A percentile compares a stretch with the other conserved stretches of the same genome.
Evolutionary conservation across 2,797 vertebrate genomes (phyloP).

Genomic region (Oreochromis mossambicus): DNA sequence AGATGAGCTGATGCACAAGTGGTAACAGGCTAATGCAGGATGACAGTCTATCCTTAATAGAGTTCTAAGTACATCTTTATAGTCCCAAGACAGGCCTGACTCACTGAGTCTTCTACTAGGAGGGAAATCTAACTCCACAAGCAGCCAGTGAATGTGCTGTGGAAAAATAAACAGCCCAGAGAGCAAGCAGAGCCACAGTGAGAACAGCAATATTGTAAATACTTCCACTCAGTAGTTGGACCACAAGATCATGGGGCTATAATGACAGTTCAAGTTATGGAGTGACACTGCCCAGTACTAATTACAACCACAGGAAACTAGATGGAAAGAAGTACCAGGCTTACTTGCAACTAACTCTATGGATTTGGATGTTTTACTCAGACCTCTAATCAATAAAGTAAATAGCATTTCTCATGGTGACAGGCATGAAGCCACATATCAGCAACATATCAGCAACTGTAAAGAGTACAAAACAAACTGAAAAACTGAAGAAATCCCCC

Average conservation of each 20-base stretch:
- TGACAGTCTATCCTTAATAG: slow-evolving; percentile 19
- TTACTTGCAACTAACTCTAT: neutral
- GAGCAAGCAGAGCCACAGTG: slow-evolving; percentile 34
- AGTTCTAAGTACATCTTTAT: slow-evolving; percentile 50
- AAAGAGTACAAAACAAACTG: neutral
- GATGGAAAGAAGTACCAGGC: neutral
- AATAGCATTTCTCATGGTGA: neutral
- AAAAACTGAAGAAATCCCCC: neutral
- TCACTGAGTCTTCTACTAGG: slow-evolving; percentile 17
- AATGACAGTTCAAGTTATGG: neutral
- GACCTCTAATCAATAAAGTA: neutral
- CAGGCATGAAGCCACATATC: neutral
- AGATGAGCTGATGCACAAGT: slow-evolving; percentile 10
- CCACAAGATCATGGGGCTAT: slow-evolving; percentile 16
- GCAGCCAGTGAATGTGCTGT: slow-evolving; percentile 46
- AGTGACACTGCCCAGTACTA: neutral
- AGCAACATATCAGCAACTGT: neutral
- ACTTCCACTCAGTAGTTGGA: slow-evolving; percentile 31
- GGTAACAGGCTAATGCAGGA: slow-evolving; percentile 38
- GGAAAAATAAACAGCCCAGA: slow-evolving; percentile 58
- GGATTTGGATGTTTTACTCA: neutral
- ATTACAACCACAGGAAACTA: neutral
- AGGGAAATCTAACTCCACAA: slow-evolving; percentile 49
- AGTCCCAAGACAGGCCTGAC: slow-evolving; percentile 35
- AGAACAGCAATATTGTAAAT: slow-evolving; percentile 59